Evolutionary conservation across 1,140 invertebrate species (phyloP), one percentile per base, ranked within the genome.

Genomic region (Rhyzopertha dominica): DNA sequence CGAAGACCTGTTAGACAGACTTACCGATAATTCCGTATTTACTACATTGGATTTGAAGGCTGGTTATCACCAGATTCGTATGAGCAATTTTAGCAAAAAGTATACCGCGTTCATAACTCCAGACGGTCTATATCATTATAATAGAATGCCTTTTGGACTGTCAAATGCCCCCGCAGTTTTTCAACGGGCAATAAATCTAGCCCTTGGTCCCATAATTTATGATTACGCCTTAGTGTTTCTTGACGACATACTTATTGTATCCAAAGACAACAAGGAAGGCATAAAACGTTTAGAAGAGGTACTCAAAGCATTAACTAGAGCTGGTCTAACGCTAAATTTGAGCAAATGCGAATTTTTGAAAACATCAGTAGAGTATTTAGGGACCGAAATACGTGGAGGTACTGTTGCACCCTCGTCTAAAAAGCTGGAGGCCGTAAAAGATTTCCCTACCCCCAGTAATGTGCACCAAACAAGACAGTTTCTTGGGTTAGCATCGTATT

Each of bases 21-120:
- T 60, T 19, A 24, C 51, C 31, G 35, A 22, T 13, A 48, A 43
- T 18, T 43, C 13, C 24, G 29, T 51, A 22, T 66, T 62, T 49
- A 48, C 25, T 16, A 51, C 45, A 7, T 29, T 63, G 16, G 59
- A 66, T 42, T 56, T 62, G 38, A 58, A 49, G 56, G 61, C 67
- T 63, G 60, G 59, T 47, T 63, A 67, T 53, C 59, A 56, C 47
- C 54, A 65, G 35, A 53, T 65, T 5, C 3, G 7, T n/a, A 44
- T 65, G 2, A 35, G 52, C 7, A 43, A 56, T 40, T 31, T 56
- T 5, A 58, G 53, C 24, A 34, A 13, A 4, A 58, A 61, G 36
- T 64, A 49, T 35, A 58, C 55, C 2, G 25, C 51, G 8, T 63
- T 61, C 43, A 44, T 55, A 5, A 56, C 57, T 20, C 49, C 35